Base-by-base conservation (phyloP, 2,797 vertebrate species). In the Babyrousa celebensis region DNA sequence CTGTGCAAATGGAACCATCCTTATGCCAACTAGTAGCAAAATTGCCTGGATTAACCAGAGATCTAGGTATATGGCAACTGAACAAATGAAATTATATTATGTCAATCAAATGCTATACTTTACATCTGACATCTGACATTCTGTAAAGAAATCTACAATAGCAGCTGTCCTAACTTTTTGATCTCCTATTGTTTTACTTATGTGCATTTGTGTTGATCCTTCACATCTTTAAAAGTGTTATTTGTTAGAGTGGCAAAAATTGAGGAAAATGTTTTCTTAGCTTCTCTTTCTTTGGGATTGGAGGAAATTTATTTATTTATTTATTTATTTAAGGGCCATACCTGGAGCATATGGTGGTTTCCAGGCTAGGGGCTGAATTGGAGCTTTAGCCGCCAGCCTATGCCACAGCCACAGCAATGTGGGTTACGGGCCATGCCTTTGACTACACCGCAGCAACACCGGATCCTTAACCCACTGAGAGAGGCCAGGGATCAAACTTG, bases 71-170 rank as follows among this genome's bases (percentile, higher is more conserved):
- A n/a, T 32, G n/a, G 23, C 7, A 95, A 54, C 23, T 71, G 48
- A 48, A 77, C 52, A 95, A 29, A 68, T 75, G 21, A 71, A n/a
- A 72, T 58, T 94, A 14, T 82, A 82, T 14, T 58, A 7, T 78
- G 36, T 75, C n/a, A 93, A 56, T 68, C 70, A 90, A 87, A 72
- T 36, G 32, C n/a, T 87, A 8, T n/a, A 92, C 56, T 85, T 89
- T 91, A 48, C 18, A 72, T 90, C 68, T 95, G 20, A 29, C n/a
- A 62, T 74, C 23, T 36, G 36, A 36, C 36, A 36, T 36, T 36
- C 36, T 90, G 14, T 60, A 62, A 96, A 77, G 16, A 93, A 80
- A 56, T 82, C 63, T 85, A n/a, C 29, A 85, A 56, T 5, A 91
- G n/a, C 60, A 86, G 3, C 6, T 95, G n/a, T 65, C 68, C 52